These are phyloP conservation scores for Drosophila nigritarsus DNA, from an alignment of 2,888 invertebrate species.

Conservation along the genomic window DNA sequence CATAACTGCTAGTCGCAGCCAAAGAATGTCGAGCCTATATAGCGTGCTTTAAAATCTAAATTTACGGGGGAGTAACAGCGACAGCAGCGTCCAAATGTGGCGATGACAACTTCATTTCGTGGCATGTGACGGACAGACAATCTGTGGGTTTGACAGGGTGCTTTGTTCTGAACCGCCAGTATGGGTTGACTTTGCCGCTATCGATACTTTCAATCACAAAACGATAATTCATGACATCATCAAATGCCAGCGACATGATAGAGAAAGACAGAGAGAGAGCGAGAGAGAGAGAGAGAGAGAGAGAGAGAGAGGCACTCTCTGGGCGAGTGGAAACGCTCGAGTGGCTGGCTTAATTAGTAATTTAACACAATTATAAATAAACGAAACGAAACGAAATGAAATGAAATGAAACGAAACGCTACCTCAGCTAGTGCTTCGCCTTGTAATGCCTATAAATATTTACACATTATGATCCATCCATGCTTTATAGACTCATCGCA, in stretches of 20 bases:
- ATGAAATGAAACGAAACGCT: conserved; percentile 18
- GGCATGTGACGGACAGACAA: conserved; percentile 56
- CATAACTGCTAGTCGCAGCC: conserved; percentile 59
- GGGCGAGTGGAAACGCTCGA: conserved; percentile 50
- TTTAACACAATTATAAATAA: conserved; percentile 78
- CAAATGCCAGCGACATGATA: conserved; percentile 43
- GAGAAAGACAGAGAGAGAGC: neutral
- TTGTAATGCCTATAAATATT: conserved; percentile 78
- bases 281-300: neutral
- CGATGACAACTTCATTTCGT: conserved; percentile 77
- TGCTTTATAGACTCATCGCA: conserved; percentile 24
- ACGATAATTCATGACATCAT: conserved; percentile 82
- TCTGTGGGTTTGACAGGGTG: conserved; percentile 42
- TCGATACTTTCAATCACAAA: conserved; percentile 80
- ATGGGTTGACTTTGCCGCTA: conserved; percentile 41
- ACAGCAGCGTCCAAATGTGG: conserved; percentile 69
- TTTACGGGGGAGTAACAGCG: conserved; percentile 36
- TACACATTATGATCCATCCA: conserved; percentile 39
- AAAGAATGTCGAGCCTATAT: conserved; percentile 58
- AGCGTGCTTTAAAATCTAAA: conserved; percentile 58
- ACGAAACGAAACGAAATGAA: conserved; percentile 47
- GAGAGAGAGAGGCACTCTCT: conserved; percentile 16
- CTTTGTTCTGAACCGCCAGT: conserved; percentile 57
- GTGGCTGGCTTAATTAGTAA: conserved; percentile 72
- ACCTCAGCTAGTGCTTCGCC: conserved; percentile 14